Percentiles rank a stretch among this genome's conserved stretches.
These are phyloP conservation scores for Sesamia nonagrioides DNA, from an alignment of 1,140 invertebrate species.

Conservation along the genomic window DNA sequence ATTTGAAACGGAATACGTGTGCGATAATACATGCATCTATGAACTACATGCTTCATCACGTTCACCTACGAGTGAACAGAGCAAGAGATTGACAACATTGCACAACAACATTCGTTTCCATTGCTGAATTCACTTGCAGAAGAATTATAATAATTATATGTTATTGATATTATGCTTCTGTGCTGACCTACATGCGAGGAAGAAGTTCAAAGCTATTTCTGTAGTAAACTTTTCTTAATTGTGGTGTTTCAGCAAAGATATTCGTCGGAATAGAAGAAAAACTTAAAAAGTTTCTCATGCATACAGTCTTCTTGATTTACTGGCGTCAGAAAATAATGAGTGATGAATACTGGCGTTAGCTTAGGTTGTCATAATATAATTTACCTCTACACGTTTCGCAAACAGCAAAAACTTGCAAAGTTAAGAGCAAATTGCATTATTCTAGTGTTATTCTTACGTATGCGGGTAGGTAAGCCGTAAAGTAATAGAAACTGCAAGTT, in stretches of 20 bases:
- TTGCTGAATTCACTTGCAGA: neutral
- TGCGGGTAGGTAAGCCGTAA: constrained; percentile 5
- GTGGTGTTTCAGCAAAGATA: neutral
- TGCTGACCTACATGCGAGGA: neutral
- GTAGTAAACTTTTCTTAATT: too few species aligned
- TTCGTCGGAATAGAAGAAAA: neutral
- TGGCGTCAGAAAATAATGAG: constrained; percentile 17
- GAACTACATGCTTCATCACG: constrained; percentile 25
- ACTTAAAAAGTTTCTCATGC: neutral
- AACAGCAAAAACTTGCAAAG: constrained; percentile 30
- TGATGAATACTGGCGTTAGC: constrained; percentile 17
- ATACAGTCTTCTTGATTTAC: neutral
- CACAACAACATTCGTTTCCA: constrained; percentile 31
- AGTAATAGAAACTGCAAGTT: constrained; percentile 40
- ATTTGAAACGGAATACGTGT: constrained; percentile 23
- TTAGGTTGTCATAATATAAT: constrained; percentile 48
- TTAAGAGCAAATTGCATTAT: neutral
- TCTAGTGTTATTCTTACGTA: neutral
- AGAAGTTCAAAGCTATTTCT: neutral
- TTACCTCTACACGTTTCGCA: constrained; percentile 51
- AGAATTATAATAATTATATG: constrained; percentile 18
- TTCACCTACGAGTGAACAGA: neutral
- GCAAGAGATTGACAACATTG: constrained; percentile 6
- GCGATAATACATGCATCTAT: constrained; percentile 24
- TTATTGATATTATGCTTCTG: constrained; percentile 14